Evolutionary conservation across 2,113 vertebrate genomes (phyloP).

Genomic region (Rhineura floridana): DNA sequence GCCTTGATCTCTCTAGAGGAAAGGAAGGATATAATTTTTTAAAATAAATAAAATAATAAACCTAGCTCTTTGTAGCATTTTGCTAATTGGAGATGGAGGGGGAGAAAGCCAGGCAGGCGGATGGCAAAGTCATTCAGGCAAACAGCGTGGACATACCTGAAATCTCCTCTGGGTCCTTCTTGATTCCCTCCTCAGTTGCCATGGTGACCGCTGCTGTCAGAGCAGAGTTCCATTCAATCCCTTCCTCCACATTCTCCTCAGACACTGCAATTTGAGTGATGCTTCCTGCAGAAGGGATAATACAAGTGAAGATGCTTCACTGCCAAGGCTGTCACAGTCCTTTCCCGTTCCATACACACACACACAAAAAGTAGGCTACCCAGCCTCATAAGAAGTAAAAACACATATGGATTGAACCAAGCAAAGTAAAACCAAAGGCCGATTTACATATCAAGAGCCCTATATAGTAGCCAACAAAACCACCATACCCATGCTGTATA

Average conservation of each 20-base stretch:
- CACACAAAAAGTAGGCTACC: not conserved
- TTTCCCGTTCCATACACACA: not conserved
- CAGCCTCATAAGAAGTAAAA: not conserved
- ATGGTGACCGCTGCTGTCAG: conserved; percentile 78
- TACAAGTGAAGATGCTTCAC: conserved; percentile 35
- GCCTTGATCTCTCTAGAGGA: not conserved
- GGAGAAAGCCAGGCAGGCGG: rapidly evolving
- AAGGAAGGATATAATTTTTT: not conserved
- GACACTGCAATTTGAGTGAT: conserved; percentile 78
- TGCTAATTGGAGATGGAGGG: not conserved
- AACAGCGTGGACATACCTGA: conserved; percentile 76
- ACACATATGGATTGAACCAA: not conserved
- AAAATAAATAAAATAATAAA: not conserved
- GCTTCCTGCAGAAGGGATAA: conserved; percentile 71
- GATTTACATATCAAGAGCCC: not conserved
- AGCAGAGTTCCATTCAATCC: conserved; percentile 80
- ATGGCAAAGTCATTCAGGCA: not conserved
- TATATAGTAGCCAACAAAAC: not conserved
- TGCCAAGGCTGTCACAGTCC: not conserved
- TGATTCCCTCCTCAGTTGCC: conserved; percentile 81
- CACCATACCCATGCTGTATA: not conserved
- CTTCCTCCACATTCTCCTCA: conserved; percentile 84
- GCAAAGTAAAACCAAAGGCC: not conserved
- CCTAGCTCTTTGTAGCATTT: not conserved
- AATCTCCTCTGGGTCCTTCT: conserved; percentile 83